Evolutionary conservation across 2,797 vertebrate species (phyloP).

Genomic region (Holocentrus rufus): DNA sequence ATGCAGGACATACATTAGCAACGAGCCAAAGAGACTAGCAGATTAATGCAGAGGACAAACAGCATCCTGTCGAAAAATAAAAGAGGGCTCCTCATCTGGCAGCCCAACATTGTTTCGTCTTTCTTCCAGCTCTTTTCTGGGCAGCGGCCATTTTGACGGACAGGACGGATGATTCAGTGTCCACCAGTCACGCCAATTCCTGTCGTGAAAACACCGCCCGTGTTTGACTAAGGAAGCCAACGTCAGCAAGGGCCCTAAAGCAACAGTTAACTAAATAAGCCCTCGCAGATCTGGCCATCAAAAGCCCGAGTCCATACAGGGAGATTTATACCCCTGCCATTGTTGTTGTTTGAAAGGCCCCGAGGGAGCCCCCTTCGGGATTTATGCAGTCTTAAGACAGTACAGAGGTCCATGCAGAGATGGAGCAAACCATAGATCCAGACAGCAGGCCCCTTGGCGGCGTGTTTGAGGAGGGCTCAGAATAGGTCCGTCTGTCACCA

Average conservation of each 20-base stretch:
- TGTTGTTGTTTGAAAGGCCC: constrained; percentile 85
- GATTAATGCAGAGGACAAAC: constrained; percentile 59
- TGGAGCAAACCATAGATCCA: constrained; percentile 45
- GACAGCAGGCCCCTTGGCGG: constrained; percentile 48
- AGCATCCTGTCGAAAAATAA: constrained; percentile 38
- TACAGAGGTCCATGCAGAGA: constrained; percentile 42
- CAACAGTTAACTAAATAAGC: constrained; percentile 75
- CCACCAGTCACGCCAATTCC: constrained; percentile 47
- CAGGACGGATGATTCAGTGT: constrained; percentile 53
- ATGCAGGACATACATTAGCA: constrained; percentile 38
- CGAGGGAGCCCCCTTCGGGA: constrained; percentile 61
- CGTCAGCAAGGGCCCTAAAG: constrained; percentile 57
- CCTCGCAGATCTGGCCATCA: constrained; percentile 68
- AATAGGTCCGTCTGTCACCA: constrained; percentile 57
- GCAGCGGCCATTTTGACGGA: constrained; percentile 37
- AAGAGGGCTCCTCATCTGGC: constrained; percentile 52
- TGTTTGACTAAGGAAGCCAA: constrained; percentile 63
- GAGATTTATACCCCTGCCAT: constrained; percentile 74
- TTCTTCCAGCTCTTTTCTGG: constrained; percentile 34
- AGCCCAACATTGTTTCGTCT: constrained; percentile 54
- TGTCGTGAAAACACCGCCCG: constrained; percentile 42
- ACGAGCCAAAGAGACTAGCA: constrained; percentile 40
- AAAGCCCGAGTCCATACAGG: constrained; percentile 72
- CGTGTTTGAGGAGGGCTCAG: constrained; percentile 67
- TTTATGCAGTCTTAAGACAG: constrained; percentile 64